phyloP scores from a whole-genome alignment of 2,888 invertebrate species.

The Dolichopus griseipennis region DNA sequence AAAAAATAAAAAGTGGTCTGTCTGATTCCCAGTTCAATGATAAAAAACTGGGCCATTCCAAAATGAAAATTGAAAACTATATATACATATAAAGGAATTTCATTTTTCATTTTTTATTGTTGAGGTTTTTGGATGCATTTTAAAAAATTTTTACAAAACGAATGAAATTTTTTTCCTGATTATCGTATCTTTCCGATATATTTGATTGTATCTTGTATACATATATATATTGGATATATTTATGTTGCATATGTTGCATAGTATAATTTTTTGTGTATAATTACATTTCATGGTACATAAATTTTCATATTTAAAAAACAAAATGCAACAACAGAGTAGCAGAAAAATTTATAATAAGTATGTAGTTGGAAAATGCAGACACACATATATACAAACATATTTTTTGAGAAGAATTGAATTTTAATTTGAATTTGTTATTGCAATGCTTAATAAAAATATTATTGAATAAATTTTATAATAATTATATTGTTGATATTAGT shows the following conservation, averaged over 20 bases:
- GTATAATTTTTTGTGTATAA: background rate
- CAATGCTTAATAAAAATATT: no score
- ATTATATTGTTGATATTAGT: no score
- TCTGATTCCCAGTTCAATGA: background rate
- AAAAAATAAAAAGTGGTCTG: background rate
- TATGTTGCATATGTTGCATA: background rate
- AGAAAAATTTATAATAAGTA: no score
- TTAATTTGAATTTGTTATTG: no score
- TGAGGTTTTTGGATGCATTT: background rate
- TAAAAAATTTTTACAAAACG: no score
- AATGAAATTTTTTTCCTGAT: background rate
- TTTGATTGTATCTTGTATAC: background rate
- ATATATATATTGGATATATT: background rate
- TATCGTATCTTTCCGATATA: background rate
- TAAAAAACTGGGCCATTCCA: background rate
- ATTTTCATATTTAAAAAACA: background rate
- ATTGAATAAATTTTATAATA: no score
- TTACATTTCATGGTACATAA: conserved; percentile 3
- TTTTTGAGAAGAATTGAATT: no score
- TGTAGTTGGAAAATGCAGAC: no score
- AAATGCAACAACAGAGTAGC: no score
- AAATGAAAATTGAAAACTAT: background rate
- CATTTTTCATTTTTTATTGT: background rate
- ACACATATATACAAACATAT: no score
- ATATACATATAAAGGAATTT: background rate